phyloP scores from a whole-genome alignment of 2,113 vertebrate species.

The Peromyscus polionotus region DNA sequence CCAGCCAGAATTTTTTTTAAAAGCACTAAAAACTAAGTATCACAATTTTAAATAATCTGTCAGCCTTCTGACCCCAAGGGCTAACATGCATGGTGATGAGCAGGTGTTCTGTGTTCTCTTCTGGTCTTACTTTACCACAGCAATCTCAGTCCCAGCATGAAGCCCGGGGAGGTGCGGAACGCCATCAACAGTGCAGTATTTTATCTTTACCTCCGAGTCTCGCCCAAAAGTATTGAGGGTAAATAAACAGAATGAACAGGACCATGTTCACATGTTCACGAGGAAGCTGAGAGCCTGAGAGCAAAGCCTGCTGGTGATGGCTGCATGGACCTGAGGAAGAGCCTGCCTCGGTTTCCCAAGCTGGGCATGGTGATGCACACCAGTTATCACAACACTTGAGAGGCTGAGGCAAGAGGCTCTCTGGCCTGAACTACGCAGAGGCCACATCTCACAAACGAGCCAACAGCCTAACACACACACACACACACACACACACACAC shows the following conservation, averaged over 20 bases:
- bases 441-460: neutral
- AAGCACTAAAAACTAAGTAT: neutral
- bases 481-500: too few species aligned
- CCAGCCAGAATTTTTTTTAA: neutral
- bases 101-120: constrained; percentile 6
- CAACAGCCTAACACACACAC: neutral
- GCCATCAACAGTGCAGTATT: neutral
- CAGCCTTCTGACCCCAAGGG: neutral
- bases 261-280: neutral
- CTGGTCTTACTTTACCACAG: neutral
- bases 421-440: neutral
- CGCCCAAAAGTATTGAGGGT: neutral
- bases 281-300: neutral
- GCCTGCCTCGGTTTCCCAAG: neutral
- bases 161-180: neutral
- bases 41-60: constrained; percentile 8
- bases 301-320: neutral
- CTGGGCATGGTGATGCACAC: neutral
- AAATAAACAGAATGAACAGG: neutral
- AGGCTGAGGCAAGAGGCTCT: neutral
- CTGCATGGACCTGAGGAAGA: neutral
- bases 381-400: neutral
- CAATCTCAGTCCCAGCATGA: constrained; percentile 18
- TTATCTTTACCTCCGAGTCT: constrained; percentile 27
- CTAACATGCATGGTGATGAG: neutral